A percentile compares a stretch with the other conserved stretches of the same genome.
These are phyloP conservation scores for Poecile montanus DNA, from an alignment of 2,797 vertebrate species.

Conservation along the genomic window DNA sequence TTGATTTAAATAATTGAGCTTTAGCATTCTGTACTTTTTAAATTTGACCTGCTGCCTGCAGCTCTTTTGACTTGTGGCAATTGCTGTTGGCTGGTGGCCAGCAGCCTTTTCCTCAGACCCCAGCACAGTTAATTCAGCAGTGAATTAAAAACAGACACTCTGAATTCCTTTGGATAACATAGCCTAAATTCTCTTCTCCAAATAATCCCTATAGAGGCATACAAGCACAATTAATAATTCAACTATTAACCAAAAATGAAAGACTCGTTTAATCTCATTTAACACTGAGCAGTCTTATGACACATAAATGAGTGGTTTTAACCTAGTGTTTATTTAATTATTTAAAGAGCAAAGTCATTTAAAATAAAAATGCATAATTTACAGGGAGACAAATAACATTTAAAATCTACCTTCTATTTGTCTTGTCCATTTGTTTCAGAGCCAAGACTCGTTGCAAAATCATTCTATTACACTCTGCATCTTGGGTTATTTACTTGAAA, in stretches of 20 bases:
- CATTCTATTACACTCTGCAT: background rate
- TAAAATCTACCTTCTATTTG: background rate
- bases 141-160: slow-evolving; percentile 27
- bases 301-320: slow-evolving; percentile 23
- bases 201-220: slow-evolving; percentile 47
- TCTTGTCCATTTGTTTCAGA: slow-evolving; percentile 14
- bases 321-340: background rate
- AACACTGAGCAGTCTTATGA: slow-evolving; percentile 4
- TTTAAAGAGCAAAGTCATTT: background rate
- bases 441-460: background rate
- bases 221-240: slow-evolving; percentile 54
- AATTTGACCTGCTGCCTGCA: slow-evolving; percentile 57
- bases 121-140: slow-evolving; percentile 15
- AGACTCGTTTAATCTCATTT: slow-evolving; percentile 38
- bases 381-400: slow-evolving; percentile 13
- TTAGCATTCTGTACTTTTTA: slow-evolving; percentile 61
- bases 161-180: background rate
- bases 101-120: slow-evolving; percentile 5
- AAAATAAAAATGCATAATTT: slow-evolving; percentile 37
- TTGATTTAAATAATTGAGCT: slow-evolving; percentile 70
- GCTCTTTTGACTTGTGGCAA: slow-evolving; percentile 43
- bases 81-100: slow-evolving; percentile 44
- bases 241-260: slow-evolving; percentile 44
- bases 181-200: background rate
- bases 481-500: slow-evolving; percentile 32